Conservation (phyloP, 2,888 invertebrate species). For the Caenorhabditis drosophilae region DNA sequence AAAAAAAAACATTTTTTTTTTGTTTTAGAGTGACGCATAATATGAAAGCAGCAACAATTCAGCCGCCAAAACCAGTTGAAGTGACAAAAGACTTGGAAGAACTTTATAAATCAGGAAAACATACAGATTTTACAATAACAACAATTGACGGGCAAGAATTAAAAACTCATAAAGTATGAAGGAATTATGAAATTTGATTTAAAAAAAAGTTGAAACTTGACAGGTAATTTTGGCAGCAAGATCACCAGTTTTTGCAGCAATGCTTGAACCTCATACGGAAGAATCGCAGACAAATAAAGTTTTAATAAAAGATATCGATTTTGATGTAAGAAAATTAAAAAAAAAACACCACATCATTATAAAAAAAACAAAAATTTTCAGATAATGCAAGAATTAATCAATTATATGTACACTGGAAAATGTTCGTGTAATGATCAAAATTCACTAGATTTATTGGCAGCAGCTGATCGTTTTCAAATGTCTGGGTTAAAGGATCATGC, state of each 20-base stretch:
- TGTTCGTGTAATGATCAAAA: slow-evolving; percentile 50
- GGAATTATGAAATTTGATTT: neutral
- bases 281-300: slow-evolving; percentile 53
- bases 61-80: slow-evolving; percentile 35
- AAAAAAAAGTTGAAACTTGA: neutral
- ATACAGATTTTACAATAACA: slow-evolving; percentile 63
- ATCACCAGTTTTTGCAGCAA: slow-evolving; percentile 60
- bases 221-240: slow-evolving; percentile 53
- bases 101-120: slow-evolving; percentile 51
- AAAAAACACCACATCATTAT: neutral
- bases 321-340: slow-evolving; percentile 41
- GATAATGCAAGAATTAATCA: slow-evolving; percentile 60
- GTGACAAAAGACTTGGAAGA: slow-evolving; percentile 59
- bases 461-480: slow-evolving; percentile 67
- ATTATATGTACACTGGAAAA: slow-evolving; percentile 64
- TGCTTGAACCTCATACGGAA: slow-evolving; percentile 63
- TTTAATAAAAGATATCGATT: slow-evolving; percentile 50
- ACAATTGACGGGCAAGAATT: slow-evolving; percentile 50
- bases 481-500: slow-evolving; percentile 68
- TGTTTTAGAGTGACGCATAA: slow-evolving; percentile 14
- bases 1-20: neutral
- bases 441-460: slow-evolving; percentile 63
- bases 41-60: slow-evolving; percentile 8
- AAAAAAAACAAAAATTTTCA: slow-evolving; percentile 16
- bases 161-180: slow-evolving; percentile 36